Conservation (phyloP, 2,888 invertebrate species). For the Heliconius erato region DNA sequence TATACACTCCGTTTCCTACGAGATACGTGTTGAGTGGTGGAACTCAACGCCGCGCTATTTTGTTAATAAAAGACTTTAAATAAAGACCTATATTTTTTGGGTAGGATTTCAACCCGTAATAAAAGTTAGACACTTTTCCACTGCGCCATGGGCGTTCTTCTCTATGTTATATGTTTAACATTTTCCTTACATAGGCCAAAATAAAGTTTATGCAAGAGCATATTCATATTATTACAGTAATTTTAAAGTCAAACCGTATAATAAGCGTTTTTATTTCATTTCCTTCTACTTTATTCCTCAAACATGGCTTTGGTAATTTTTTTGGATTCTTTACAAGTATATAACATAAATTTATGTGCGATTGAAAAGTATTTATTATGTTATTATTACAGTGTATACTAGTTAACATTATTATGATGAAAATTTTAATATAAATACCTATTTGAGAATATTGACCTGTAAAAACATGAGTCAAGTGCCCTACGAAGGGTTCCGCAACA, state of each 20-base stretch:
- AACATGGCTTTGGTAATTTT: not conserved
- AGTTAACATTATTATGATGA: no score
- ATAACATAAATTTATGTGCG: not conserved
- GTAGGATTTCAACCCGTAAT: no score
- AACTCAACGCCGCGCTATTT: not conserved
- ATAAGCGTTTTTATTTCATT: slow-evolving; percentile 2
- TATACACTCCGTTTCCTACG: no score
- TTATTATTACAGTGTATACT: no score
- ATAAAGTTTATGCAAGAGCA: not conserved
- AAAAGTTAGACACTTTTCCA: no score
- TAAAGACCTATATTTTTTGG: no score
- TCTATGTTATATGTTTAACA: not conserved
- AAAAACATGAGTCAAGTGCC: no score
- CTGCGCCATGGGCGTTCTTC: no score
- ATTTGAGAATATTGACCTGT: not conserved
- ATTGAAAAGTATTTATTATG: not conserved
- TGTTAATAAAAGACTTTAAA: no score
- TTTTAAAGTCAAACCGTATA: slow-evolving; percentile 1
- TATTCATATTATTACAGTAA: not conserved
- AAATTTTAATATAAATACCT: not conserved
- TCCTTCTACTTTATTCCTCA: no score
- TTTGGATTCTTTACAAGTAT: not conserved
- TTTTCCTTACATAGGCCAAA: not conserved
- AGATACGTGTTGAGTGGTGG: not conserved
- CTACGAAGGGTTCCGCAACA: not conserved